Conservation (phyloP, 1,140 invertebrate genomes). For the Hylyphantes graminicola region DNA sequence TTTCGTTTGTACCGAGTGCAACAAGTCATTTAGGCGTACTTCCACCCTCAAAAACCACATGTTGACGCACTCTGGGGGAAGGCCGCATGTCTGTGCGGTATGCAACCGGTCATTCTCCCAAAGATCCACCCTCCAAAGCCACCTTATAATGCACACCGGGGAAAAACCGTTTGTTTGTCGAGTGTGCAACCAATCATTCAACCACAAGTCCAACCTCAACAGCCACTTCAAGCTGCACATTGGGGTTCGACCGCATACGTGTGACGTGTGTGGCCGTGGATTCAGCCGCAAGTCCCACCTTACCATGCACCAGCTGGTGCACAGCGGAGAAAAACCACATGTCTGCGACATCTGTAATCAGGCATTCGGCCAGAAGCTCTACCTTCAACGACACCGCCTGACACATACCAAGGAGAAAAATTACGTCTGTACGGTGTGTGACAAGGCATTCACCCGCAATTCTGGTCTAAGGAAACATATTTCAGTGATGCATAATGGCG, state of each 20-base stretch:
- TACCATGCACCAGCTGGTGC: not conserved
- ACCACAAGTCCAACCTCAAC: not conserved
- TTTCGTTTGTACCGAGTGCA: too few species aligned
- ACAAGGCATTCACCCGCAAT: slow-evolving; percentile 70
- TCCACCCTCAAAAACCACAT: not conserved
- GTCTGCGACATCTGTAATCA: slow-evolving; percentile 2
- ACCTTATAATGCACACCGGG: not conserved
- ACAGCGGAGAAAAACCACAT: not conserved
- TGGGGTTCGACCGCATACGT: not conserved
- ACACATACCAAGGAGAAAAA: slow-evolving; percentile 75
- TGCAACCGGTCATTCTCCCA: slow-evolving; percentile 6
- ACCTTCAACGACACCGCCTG: slow-evolving; percentile 1
- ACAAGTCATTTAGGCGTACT: too few species aligned
- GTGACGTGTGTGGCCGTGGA: not conserved
- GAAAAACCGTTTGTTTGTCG: slow-evolving; percentile 13
- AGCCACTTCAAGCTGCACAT: not conserved
- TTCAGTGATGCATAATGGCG: slow-evolving; percentile 85
- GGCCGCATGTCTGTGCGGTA: not conserved
- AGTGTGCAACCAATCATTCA: slow-evolving; percentile 5
- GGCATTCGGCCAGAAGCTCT: not conserved
- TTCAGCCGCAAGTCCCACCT: slow-evolving; percentile 4
- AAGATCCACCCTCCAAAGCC: not conserved
- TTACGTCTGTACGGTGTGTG: slow-evolving; percentile 87
- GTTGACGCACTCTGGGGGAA: not conserved
- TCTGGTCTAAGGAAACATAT: slow-evolving; percentile 71